phyloP scores from a whole-genome alignment of 2,888 invertebrate genomes.

The Polietes domitor region DNA sequence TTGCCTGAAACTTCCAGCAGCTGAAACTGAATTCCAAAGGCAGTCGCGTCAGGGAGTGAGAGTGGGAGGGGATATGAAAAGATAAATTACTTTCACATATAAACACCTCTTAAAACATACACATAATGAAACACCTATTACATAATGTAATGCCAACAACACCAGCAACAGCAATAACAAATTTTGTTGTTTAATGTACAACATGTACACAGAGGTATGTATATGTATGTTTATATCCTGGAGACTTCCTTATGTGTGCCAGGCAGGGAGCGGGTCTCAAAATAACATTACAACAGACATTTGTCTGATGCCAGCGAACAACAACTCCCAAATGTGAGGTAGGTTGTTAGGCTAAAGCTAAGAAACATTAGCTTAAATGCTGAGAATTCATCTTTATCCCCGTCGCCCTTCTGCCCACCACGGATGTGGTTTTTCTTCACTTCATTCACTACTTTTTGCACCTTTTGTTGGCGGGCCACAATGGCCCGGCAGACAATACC shows the following conservation, averaged over 20 bases:
- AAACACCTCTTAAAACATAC: constrained; percentile 47
- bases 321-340: not conserved
- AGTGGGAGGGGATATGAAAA: constrained; percentile 10
- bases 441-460: not conserved
- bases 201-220: not conserved
- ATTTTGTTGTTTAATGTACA: constrained; percentile 24
- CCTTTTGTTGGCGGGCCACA: not conserved
- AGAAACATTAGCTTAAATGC: constrained; percentile 43
- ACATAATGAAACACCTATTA: constrained; percentile 22
- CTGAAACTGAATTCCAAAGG: not conserved
- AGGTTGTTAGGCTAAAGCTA: not conserved
- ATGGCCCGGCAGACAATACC: not conserved
- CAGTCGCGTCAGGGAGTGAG: not conserved
- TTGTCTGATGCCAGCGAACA: constrained; percentile 21
- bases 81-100: constrained; percentile 57
- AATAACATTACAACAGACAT: constrained; percentile 19
- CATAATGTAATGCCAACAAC: not conserved
- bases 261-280: not conserved
- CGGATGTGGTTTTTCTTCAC: not conserved
- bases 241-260: not conserved
- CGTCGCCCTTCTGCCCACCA: constrained; percentile 4
- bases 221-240: not conserved
- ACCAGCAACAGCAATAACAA: constrained; percentile 10
- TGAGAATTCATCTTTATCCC: not conserved
- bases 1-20: not conserved